phyloP scores from a whole-genome alignment of 2,113 vertebrate genomes.

The Microcebus jonahi region DNA sequence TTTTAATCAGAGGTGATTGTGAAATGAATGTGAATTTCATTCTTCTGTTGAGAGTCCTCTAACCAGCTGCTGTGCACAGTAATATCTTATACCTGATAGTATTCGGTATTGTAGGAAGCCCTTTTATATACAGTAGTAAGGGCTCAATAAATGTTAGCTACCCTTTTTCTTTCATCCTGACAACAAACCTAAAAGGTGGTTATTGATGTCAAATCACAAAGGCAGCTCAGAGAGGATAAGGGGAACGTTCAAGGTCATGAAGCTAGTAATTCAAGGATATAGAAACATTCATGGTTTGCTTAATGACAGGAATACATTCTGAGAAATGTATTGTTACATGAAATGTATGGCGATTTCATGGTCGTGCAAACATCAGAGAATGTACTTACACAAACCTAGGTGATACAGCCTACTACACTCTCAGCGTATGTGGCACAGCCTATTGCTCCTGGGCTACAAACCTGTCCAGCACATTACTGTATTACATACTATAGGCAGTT shows the following conservation, averaged over 20 bases:
- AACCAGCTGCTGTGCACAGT: neutral
- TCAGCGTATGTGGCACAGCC: neutral
- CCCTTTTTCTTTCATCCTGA: conserved; percentile 30
- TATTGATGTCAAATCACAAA: neutral
- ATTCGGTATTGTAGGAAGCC: neutral
- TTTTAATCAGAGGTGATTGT: conserved; percentile 70
- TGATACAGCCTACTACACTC: neutral
- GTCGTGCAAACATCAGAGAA: neutral
- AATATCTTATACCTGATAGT: neutral
- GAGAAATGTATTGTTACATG: neutral
- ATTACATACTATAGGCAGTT: neutral
- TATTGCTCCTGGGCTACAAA: neutral
- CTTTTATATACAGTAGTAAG: neutral
- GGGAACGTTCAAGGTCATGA: neutral
- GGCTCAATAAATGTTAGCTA: neutral
- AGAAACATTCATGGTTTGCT: neutral
- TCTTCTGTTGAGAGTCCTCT: conserved; percentile 49
- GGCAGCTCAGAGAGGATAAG: neutral
- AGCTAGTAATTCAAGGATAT: neutral
- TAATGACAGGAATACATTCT: neutral
- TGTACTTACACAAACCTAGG: neutral
- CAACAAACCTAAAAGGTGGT: neutral
- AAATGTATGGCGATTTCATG: neutral
- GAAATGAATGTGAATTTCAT: conserved; percentile 65
- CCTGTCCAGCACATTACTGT: neutral